Evolutionary conservation across 2,113 vertebrate genomes (phyloP), one percentile per base, ranked within the genome.

Genomic region (Poeciliopsis occidentalis): DNA sequence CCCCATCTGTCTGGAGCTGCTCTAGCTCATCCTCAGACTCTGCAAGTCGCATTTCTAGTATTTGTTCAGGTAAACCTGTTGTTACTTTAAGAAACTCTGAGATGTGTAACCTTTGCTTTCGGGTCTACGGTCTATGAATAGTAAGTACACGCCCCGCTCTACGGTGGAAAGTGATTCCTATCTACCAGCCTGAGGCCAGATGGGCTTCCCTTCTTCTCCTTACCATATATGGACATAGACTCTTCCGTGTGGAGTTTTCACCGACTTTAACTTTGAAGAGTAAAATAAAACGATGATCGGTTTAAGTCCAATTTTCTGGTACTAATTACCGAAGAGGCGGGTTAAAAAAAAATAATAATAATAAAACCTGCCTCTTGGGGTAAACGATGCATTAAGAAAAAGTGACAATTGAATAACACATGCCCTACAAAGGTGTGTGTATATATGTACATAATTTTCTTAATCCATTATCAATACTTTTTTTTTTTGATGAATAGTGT

Each of bases 1-100:
- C 85, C 1, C 12, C 37, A 12, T 79, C 85, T 47, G 78, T 70
- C 4, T 19, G 24, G 0, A 62, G 27, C 44, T 37, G 19, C 10
- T 69, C 78, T 0, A 39, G 7, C 1, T 89, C 88, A 69, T 78
- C 81, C 27, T 78, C 88, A 3, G 85, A 78, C 15, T 78, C 76
- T 12, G 76, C 83, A 0, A 85, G 79, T 12, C 81, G 29, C 88
- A 87, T 89, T 4, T 67, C 65, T n/a, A 0, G 37, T 31, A 4
- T 4, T 4, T 12, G 63, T 0, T 0, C 27, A 30, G n/a, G 34
- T 65, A 11, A 0, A 7, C 8, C 12, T 22, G 8, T 30, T 54
- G 60, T 30, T 22, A 10, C 27, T 7, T 29, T 12, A 0, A 47
- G 22, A 60, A 37, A 51, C 29, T 71, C 0, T 29, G 3, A 31